Base-by-base conservation (phyloP, 2,113 vertebrate genomes). In the Lates calcarifer region DNA sequence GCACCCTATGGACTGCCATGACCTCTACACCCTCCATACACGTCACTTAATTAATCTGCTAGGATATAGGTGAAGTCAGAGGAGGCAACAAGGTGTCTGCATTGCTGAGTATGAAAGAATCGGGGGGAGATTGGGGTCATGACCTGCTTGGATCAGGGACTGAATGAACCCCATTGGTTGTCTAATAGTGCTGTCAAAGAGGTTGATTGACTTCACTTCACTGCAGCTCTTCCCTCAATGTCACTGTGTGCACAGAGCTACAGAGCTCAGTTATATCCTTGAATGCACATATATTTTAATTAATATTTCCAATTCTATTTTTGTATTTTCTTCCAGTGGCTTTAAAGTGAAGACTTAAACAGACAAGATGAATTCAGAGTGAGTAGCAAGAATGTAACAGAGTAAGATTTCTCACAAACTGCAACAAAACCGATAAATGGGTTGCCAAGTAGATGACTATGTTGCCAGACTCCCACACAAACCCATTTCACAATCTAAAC, bases 101-200 rank as follows among this genome's bases (percentile, higher is more conserved):
- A 72, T 47, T 60, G 58, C 53, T 61, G 77, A 61, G 51, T 60
- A 18, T 57, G 47, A 61, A 61, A 28, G 56, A 79, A 68, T 26
- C 24, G 31, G 28, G 56, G 26, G 64, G 67, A 78, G 18, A 79
- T 68, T 70, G 67, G 35, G 78, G 51, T 60, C 65, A 12, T 26
- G 75, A 66, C 83, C 66, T 22, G 10, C 14, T 3, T 35, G 26
- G 31, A 41, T 37, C 10, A 7, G 43, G 14, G 61, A 37, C n/a
- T 53, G 37, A 69, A 63, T 53, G 20, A 69, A 68, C 26, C 53
- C 71, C 47, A 58, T 13, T 70, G 57, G 64, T 35, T 58, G 62
- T 55, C 57, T 79, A 79, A 83, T 41, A 20, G 56, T n/a, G 49
- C 47, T 67, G 64, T 84, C 81, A 64, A 29, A 28, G 64, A 68